Evolutionary conservation across 2,797 vertebrate genomes (phyloP), one percentile per base, ranked within the genome.

Genomic region (Capromys pilorides): DNA sequence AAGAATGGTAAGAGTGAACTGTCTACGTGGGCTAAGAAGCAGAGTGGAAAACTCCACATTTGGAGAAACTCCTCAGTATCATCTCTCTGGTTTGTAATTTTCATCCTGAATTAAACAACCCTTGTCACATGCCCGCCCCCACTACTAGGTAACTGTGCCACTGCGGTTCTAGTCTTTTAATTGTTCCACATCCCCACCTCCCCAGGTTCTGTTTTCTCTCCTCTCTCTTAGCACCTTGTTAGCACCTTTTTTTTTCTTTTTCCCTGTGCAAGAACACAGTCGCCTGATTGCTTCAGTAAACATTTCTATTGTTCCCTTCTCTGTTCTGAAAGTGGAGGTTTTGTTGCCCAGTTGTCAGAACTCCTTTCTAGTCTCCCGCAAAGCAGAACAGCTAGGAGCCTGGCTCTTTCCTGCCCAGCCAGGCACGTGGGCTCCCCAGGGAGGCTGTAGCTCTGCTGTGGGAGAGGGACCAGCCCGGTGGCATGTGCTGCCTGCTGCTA

Each of bases 161-260:
- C 12, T 16, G 91, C 71, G 71, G 79, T 88, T 75, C 14, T 1
- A 66, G 82, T 64, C 83, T 84, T 88, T 91, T 81, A 86, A 83
- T 71, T 93, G 92, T 59, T 91, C 67, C 64, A 6, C 0, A 41
- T 80, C 91, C 90, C 36, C 75, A 10, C 90, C 61, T 69, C n/a
- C 33, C 86, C 39, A 5, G 26, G 36, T 83, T 75, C 28, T 95
- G 87, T 67, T 95, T 91, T 67, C 54, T 64, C 77, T 82, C 57
- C 49, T 95, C 81, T 67, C 79, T 73, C 85, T 96, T 84, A 96
- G 91, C 88, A 80, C 91, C 91, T 90, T 87, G 26, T 88, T 83
- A 31, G 85, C 95, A 92, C 75, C 87, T 24, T 1, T 6, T 54
- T 97, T 97, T 33, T 95, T 95, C n/a, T 64, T 45, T 45, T 18